Conservation (phyloP, 2,888 invertebrate species). For the Drosophila colorata region DNA sequence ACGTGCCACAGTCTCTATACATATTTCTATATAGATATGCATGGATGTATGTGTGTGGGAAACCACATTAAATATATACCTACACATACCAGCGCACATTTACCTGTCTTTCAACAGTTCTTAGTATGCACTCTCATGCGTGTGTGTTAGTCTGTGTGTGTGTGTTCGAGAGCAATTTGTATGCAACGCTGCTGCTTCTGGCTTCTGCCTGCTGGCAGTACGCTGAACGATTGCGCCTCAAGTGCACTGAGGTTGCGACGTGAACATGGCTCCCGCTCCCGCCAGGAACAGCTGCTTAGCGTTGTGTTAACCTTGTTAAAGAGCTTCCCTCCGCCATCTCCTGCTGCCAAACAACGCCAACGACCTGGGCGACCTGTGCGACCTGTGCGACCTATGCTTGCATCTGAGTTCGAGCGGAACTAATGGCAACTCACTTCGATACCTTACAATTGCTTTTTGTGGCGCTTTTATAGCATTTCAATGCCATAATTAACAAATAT, state of each 20-base stretch:
- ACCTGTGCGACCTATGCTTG: slow-evolving; percentile 24
- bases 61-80: slow-evolving; percentile 35
- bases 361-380: slow-evolving; percentile 30
- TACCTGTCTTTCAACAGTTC: slow-evolving; percentile 53
- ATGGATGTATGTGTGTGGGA: slow-evolving; percentile 9
- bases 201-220: slow-evolving; percentile 49
- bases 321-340: slow-evolving; percentile 15
- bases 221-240: slow-evolving; percentile 76
- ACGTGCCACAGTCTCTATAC: slow-evolving; percentile 60
- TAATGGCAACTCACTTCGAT: slow-evolving; percentile 36
- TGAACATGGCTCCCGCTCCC: slow-evolving; percentile 29
- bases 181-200: slow-evolving; percentile 60
- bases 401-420: slow-evolving; percentile 29
- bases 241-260: slow-evolving; percentile 71
- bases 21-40: slow-evolving; percentile 17
- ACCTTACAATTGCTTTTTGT: slow-evolving; percentile 27
- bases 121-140: slow-evolving; percentile 25
- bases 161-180: slow-evolving; percentile 67
- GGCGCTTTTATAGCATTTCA: slow-evolving; percentile 35
- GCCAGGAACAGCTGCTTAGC: slow-evolving; percentile 60
- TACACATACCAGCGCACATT: slow-evolving; percentile 34
- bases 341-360: slow-evolving; percentile 13
- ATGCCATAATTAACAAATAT: slow-evolving; percentile 45
- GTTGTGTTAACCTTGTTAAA: slow-evolving; percentile 74
- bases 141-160: slow-evolving; percentile 19